Conservation (phyloP, 2,888 invertebrate genomes). For the Bedellia somnulentella region DNA sequence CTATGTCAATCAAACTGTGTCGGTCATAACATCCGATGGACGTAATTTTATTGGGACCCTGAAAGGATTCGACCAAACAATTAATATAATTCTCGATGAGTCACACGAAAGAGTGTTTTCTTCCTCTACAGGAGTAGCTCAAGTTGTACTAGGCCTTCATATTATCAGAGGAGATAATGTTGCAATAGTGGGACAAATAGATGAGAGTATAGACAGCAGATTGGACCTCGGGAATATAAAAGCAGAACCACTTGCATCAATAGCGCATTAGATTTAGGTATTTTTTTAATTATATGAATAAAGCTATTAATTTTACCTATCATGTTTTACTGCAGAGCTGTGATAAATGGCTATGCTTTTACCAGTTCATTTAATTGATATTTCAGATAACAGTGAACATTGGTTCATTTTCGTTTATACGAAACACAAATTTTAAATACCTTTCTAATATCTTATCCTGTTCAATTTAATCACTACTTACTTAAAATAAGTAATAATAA, state of each 20-base stretch:
- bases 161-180: slow-evolving; percentile 98
- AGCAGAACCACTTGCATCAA: slow-evolving; percentile 82
- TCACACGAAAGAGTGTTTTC: slow-evolving; percentile 99
- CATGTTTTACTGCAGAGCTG: too few relatives aligned
- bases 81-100: slow-evolving; percentile 96
- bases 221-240: slow-evolving; percentile 78
- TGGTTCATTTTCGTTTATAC: too few relatives aligned
- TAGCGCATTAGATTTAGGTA: slow-evolving; percentile 62
- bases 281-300: background rate
- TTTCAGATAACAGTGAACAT: too few relatives aligned
- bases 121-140: slow-evolving; percentile 79
- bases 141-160: slow-evolving; percentile 92
- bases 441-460: too few relatives aligned
- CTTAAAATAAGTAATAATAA: too few relatives aligned
- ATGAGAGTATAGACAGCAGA: slow-evolving; percentile 80
- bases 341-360: too few relatives aligned
- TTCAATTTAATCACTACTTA: too few relatives aligned
- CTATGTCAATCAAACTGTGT: slow-evolving; percentile 89
- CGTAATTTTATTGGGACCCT: slow-evolving; percentile 95
- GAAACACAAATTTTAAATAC: too few relatives aligned
- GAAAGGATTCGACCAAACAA: slow-evolving; percentile 99
- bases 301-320: background rate
- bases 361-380: too few relatives aligned
- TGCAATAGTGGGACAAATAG: slow-evolving; percentile 83
- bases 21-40: slow-evolving; percentile 95